Conservation (phyloP, 2,797 vertebrate species). For the Mus caroli region DNA sequence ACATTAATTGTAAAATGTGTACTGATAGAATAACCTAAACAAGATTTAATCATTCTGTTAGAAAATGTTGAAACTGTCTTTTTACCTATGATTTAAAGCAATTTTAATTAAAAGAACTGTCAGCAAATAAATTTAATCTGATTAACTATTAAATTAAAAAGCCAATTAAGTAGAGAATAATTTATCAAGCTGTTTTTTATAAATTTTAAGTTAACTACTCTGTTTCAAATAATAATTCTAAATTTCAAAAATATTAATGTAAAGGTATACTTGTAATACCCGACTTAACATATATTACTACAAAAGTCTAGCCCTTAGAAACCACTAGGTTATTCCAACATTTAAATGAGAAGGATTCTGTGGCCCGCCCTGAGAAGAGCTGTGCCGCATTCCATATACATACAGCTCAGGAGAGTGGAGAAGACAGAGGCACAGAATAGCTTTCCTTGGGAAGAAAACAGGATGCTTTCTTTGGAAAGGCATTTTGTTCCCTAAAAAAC, state of each 20-base stretch:
- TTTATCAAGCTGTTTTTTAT: constrained; percentile 8
- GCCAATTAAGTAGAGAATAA: constrained; percentile 55
- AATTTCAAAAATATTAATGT: constrained; percentile 12
- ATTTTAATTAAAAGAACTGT: constrained; percentile 39
- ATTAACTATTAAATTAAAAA: constrained; percentile 47
- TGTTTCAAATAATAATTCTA: constrained; percentile 47
- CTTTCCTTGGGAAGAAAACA: background rate
- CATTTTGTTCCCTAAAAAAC: constrained; percentile 22
- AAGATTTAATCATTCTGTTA: constrained; percentile 51
- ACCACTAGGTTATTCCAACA: background rate
- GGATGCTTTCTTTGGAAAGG: background rate
- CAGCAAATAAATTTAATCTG: constrained; percentile 40
- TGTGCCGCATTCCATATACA: background rate
- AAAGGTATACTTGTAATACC: background rate
- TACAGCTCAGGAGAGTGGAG: background rate
- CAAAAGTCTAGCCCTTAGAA: constrained; percentile 27
- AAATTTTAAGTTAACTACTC: constrained; percentile 51
- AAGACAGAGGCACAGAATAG: background rate
- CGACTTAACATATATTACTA: constrained; percentile 31
- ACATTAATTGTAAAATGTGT: constrained; percentile 50
- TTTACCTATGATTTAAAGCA: constrained; percentile 20
- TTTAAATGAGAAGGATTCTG: background rate
- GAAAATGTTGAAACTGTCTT: constrained; percentile 36
- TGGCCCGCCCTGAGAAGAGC: constrained; percentile 26
- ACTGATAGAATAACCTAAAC: constrained; percentile 25